phyloP scores from a whole-genome alignment of 2,113 vertebrate species.

The Aepyceros melampus region DNA sequence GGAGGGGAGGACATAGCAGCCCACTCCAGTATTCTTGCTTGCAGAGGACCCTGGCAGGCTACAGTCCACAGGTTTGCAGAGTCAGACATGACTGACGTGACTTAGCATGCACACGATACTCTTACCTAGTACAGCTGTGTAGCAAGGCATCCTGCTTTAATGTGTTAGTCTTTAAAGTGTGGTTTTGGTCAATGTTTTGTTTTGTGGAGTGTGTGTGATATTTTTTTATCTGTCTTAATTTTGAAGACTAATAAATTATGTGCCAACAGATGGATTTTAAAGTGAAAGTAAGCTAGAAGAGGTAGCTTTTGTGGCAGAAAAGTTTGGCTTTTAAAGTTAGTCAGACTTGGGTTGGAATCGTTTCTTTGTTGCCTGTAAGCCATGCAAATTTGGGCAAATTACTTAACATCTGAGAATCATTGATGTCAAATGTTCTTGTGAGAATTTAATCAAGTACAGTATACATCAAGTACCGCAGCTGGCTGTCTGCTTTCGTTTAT shows the following conservation, averaged over 20 bases:
- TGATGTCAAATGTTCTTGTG: background rate
- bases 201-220: background rate
- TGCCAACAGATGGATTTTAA: background rate
- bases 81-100: background rate
- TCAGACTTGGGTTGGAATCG: background rate
- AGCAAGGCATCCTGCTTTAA: background rate
- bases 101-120: background rate
- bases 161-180: background rate
- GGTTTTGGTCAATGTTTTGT: background rate
- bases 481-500: background rate
- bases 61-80: background rate
- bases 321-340: background rate
- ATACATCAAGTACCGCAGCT: background rate
- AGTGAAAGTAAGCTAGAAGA: background rate
- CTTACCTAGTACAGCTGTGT: background rate
- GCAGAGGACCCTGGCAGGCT: background rate
- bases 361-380: background rate
- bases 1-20: background rate
- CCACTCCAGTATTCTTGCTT: background rate
- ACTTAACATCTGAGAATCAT: background rate
- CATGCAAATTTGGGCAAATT: background rate
- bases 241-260: background rate
- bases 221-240: background rate
- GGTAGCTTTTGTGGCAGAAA: background rate
- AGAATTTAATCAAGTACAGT: background rate